These are phyloP conservation scores for Coracias cyanogaster DNA, from an alignment of 2,797 vertebrate genomes.

Conservation along the genomic window DNA sequence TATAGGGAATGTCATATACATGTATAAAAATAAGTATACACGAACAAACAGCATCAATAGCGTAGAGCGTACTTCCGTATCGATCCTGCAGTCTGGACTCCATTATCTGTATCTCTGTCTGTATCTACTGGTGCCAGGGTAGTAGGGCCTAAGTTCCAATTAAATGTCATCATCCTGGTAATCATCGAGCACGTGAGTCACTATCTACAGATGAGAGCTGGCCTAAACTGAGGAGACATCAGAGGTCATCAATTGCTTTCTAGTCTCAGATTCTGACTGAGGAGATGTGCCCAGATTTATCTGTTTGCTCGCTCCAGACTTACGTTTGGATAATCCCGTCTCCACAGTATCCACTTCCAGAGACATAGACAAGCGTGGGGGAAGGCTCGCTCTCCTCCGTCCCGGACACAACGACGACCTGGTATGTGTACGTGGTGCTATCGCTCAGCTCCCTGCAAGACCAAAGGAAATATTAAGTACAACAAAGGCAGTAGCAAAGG, in stretches of 20 bases:
- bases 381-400: conserved; percentile 90
- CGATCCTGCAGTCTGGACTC: conserved; percentile 55
- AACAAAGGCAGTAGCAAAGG: not conserved
- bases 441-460: conserved; percentile 85
- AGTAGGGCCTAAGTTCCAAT: conserved; percentile 40
- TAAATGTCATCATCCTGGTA: conserved; percentile 54
- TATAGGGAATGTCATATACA: conserved; percentile 9
- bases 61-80: conserved; percentile 30
- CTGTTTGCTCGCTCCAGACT: conserved; percentile 34
- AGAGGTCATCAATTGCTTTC: conserved; percentile 36
- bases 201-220: conserved; percentile 16
- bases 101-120: conserved; percentile 66
- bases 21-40: not conserved
- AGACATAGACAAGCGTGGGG: conserved; percentile 84
- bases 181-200: conserved; percentile 22
- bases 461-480: not conserved
- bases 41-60: not conserved
- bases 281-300: not conserved
- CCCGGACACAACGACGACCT: conserved; percentile 86
- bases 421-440: conserved; percentile 86
- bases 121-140: conserved; percentile 65
- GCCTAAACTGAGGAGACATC: conserved; percentile 23
- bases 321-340: conserved; percentile 95
- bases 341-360: conserved; percentile 93
- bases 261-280: not conserved